Evolutionary conservation across 2,113 vertebrate genomes (phyloP).

Genomic region (Neolamprologus modestus): DNA sequence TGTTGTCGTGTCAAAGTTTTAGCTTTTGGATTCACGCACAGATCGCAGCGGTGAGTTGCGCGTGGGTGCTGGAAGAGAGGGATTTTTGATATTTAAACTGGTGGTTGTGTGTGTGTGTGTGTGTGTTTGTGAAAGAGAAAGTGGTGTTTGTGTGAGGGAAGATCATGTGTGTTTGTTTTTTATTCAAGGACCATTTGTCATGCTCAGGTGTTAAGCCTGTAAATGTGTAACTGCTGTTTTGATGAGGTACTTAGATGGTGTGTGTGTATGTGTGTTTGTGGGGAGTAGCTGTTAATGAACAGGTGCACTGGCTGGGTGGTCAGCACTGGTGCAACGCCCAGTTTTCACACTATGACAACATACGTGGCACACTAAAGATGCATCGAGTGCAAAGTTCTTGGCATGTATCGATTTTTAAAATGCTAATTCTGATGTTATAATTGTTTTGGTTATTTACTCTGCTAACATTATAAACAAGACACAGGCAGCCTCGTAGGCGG

Average conservation of each 20-base stretch:
- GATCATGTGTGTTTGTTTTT: background rate
- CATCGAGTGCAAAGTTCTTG: background rate
- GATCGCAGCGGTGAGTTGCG: background rate
- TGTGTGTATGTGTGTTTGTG: background rate
- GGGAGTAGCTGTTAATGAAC: background rate
- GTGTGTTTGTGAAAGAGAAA: background rate
- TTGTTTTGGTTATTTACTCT: background rate
- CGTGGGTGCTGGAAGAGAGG: background rate
- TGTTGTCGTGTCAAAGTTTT: background rate
- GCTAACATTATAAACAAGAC: background rate
- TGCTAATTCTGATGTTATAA: background rate
- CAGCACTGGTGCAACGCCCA: background rate
- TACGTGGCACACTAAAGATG: background rate
- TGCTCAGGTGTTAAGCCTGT: background rate
- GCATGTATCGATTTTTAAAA: background rate
- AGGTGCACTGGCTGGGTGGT: slow-evolving; percentile 50
- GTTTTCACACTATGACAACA: background rate
- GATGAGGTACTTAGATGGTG: background rate
- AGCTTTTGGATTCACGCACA: background rate
- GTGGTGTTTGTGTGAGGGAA: background rate
- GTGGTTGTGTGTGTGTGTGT: background rate
- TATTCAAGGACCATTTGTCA: background rate
- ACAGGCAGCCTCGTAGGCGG: background rate
- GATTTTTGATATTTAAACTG: background rate
- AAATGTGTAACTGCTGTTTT: background rate